A percentile compares a stretch with the other conserved stretches of the same genome.
Conservation (phyloP, 2,797 vertebrate species). For the Caiman crocodilus region DNA sequence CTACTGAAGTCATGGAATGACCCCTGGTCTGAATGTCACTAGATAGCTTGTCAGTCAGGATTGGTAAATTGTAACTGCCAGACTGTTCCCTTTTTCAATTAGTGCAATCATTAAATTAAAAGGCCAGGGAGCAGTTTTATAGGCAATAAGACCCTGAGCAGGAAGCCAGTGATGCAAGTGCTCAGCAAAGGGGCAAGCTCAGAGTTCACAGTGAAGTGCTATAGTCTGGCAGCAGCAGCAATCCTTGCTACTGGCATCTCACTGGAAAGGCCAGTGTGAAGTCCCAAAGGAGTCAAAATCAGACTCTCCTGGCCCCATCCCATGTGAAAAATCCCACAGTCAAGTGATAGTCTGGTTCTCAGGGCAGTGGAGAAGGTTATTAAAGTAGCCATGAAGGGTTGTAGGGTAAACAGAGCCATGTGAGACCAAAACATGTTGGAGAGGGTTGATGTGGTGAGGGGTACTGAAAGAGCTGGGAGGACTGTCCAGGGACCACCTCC, state of each 20-base stretch:
- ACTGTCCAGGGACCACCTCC: too few relatives aligned
- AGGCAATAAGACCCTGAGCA: rapidly evolving
- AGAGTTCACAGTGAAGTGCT: background rate
- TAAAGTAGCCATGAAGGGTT: background rate
- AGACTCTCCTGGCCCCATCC: background rate
- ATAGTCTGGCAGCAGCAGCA: background rate
- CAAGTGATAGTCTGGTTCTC: background rate
- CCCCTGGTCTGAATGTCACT: background rate
- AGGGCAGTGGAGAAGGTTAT: background rate
- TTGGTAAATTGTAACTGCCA: background rate
- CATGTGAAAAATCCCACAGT: background rate
- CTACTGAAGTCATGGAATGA: background rate
- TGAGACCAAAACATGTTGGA: background rate
- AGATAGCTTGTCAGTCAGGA: background rate
- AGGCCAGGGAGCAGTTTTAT: rapidly evolving
- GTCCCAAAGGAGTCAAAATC: background rate
- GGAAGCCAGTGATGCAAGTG: background rate
- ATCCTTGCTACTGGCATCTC: too few relatives aligned
- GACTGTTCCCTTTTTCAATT: background rate
- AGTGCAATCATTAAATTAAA: rapidly evolving
- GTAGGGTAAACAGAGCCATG: background rate
- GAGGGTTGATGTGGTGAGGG: background rate
- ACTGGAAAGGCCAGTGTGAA: background rate
- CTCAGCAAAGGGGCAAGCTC: background rate
- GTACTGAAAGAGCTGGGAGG: background rate